Evolutionary conservation across 2,888 invertebrate genomes (phyloP), one percentile per base, ranked within the genome.

Genomic region (Spatulosminthurus flaviceps): DNA sequence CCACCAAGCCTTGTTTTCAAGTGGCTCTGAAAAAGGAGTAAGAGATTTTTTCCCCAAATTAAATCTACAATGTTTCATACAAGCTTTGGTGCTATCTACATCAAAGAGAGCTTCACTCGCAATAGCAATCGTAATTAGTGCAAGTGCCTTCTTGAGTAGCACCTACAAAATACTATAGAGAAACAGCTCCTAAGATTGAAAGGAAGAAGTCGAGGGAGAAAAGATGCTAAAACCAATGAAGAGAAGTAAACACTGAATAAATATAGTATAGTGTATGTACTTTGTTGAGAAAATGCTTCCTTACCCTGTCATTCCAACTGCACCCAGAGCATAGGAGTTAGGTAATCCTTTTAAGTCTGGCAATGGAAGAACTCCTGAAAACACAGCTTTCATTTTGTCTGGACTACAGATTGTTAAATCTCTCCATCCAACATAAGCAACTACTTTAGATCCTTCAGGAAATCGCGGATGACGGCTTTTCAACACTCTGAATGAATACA

Each of bases 341-440:
- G 84, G 85, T 75, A 85, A 79, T 72, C 83, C 85, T 81, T 83
- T 81, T 34, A 84, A 72, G 79, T 85, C 85, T 34, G 85, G 85
- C 28, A 84, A 74, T 72, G 83, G 84, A 77, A 80, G 82, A 60
- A 85, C 81, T 24, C 81, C 82, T n/a, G 79, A 79, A 77, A 83
- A 82, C 81, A 83, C 78, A 7, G 76, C 82, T 70, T 83, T 83
- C 83, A 84, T 81, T 34, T 81, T 84, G 74, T 84, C 84, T 13
- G 83, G 84, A 43, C 77, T 79, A 74, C 83, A 83, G 77, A 82
- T 80, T 71, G 84, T 83, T 26, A 70, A 26, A 34, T 77, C 70
- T 60, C 77, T 70, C 81, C 81, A 81, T 1, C 81, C 81, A 28
- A 81, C 81, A 72, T 82, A 85, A 11, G 83, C 84, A 13, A 84